Evolutionary conservation across 2,797 vertebrate genomes (phyloP).

Genomic region (Bradypodion ventrale): DNA sequence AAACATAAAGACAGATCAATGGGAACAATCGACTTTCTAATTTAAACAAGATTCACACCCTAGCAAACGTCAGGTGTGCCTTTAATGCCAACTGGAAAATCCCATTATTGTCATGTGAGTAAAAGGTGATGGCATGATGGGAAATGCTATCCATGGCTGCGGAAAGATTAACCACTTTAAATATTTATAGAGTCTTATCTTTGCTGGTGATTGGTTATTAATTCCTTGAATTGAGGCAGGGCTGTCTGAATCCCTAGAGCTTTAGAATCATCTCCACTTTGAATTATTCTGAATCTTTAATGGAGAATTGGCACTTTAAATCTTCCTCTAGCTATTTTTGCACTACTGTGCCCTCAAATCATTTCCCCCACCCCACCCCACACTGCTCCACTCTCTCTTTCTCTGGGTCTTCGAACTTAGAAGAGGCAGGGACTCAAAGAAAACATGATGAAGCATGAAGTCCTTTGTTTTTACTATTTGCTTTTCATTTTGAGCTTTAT

Average conservation of each 20-base stretch:
- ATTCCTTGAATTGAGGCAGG: conserved; percentile 63
- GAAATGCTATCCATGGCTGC: conserved; percentile 58
- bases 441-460: not conserved
- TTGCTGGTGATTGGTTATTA: conserved; percentile 72
- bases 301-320: conserved; percentile 11
- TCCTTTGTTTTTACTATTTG: not conserved
- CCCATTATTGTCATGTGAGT: conserved; percentile 23
- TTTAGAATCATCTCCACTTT: conserved; percentile 46
- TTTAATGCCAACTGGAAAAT: conserved; percentile 58
- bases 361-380: not conserved
- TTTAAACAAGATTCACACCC: conserved; percentile 62
- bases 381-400: not conserved
- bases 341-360: not conserved
- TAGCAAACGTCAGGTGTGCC: conserved; percentile 55
- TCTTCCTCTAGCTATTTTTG: conserved; percentile 42
- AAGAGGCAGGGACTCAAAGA: not conserved
- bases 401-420: not conserved
- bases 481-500: not conserved
- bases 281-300: conserved; percentile 61
- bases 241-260: conserved; percentile 70
- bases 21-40: conserved; percentile 54
- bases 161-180: conserved; percentile 64
- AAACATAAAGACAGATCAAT: conserved; percentile 63
- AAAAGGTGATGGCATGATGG: conserved; percentile 53
- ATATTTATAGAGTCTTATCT: conserved; percentile 78